Base-by-base conservation (phyloP, 2,113 vertebrate species). In the Antennarius striatus region DNA sequence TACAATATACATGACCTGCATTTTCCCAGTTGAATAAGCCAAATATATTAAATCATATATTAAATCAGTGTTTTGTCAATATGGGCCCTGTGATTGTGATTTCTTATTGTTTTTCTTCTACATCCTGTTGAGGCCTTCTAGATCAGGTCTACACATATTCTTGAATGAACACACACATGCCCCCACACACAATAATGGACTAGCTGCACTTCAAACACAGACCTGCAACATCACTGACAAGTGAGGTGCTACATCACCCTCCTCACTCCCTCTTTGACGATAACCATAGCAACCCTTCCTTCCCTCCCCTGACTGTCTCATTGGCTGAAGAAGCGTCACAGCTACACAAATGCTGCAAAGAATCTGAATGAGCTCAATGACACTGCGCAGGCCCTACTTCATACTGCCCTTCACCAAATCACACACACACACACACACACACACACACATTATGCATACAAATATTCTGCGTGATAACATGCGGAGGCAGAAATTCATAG, bases 361-460 rank as follows among this genome's bases (percentile, higher is more conserved):
- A 89, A 91, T 90, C 78, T 86, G 85, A 91, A 91, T 89, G 85
- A 90, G 89, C 85, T 89, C 79, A 79, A 87, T 85, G 82, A 83
- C 86, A 88, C 80, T 75, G 80, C 78, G 65, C 45, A 14, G 57
- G 61, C 77, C 73, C 68, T 65, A 60, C 77, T 88, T 89, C 85
- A 84, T 82, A 73, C 73, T 80, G 81, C 80, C 83, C 77, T 86
- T 89, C 86, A 85, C 75, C 40, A 73, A 73, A 66, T 69, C 73
- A 40, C 73, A 73, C 59, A 72, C 43, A 45, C 55, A 28, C 47
- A 11, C 53, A 51, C 56, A 45, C 56, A 46, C 59, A 46, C 48
- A n/a, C 46, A 47, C 68, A 58, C 4, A 63, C 57, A 30, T 36
- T 57, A 65, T 6, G 60, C 56, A 75, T 61, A 63, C 54, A 83